Evolutionary conservation across 2,113 vertebrate genomes (phyloP), one percentile per base, ranked within the genome.

Genomic region (Ceyx melanurus): DNA sequence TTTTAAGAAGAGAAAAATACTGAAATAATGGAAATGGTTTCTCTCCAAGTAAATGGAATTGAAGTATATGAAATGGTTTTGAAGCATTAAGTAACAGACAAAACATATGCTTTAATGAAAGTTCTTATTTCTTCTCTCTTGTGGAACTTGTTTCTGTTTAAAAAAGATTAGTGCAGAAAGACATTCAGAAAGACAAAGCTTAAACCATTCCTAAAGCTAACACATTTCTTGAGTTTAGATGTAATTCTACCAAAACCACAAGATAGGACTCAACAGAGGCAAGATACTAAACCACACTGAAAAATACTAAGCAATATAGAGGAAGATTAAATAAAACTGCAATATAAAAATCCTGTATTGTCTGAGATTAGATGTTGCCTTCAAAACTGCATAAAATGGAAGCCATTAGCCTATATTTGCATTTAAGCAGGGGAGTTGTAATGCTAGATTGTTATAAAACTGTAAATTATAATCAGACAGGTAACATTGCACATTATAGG

Each of bases 351-450:
- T 89, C 75, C 51, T 68, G 3, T 56, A 35, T 58, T 73, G 58
- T 33, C 70, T 60, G 67, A 95, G 60, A 61, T 81, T 70, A 77
- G 79, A 29, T 62, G 53, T 53, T 88, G 89, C 46, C 43, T 61
- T 86, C 76, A 86, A 81, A 90, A 73, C 19, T 89, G 57, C 51
- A 66, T 65, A 15, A 78, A 86, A 77, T 76, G 71, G 83, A 91
- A 89, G 51, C 88, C 35, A 61, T 90, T 89, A 67, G 28, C 29
- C 77, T 92, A 8, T 66, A 89, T 94, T 97, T 97, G 67, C 60
- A 80, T 93, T 95, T 93, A 92, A 77, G 54, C n/a, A 80, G 68
- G 74, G n/a, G 40, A 67, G 37, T 14, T 92, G 57, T 93, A 87
- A 91, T 91, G 33, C 5, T 64, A 89, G 67, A 22, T n/a, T 50